A percentile compares a stretch with the other conserved stretches of the same genome.
Conservation (phyloP, 2,888 invertebrate species). For the Tupiocoris notatus region DNA sequence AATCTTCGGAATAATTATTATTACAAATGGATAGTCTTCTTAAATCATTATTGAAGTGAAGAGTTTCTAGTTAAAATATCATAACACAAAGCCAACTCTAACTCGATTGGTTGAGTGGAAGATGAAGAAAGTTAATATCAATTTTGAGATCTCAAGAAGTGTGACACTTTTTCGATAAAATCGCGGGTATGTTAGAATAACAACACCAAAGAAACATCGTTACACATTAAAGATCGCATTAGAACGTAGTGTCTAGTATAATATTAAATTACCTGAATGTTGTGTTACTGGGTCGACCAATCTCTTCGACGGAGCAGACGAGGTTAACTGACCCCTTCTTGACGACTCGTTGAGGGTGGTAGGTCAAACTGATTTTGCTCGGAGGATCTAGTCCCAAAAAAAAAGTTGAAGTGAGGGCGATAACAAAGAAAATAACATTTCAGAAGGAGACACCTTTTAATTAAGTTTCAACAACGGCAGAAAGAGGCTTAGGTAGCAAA, state of each 20-base stretch:
- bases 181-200: too few species aligned
- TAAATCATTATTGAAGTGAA: too few species aligned
- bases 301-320: constrained; percentile 77
- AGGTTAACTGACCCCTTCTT: constrained; percentile 82
- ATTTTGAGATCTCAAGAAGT: too few species aligned
- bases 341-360: constrained; percentile 72
- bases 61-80: too few species aligned
- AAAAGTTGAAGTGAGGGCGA: neutral
- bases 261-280: constrained; percentile 55
- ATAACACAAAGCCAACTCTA: too few species aligned
- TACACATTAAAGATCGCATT: neutral
- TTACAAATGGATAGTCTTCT: too few species aligned
- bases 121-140: too few species aligned
- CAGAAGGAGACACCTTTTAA: neutral
- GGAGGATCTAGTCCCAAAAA: constrained; percentile 68
- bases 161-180: too few species aligned
- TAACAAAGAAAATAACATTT: neutral
- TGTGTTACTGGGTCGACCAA: constrained; percentile 68
- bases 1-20: too few species aligned
- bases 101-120: too few species aligned
- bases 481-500: neutral
- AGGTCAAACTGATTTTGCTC: constrained; percentile 73
- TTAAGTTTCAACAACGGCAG: neutral
- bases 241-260: neutral
- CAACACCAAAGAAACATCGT: neutral